A percentile compares a stretch with the other conserved stretches of the same genome.
phyloP scores from a whole-genome alignment of 2,113 vertebrate genomes.

The Neotragus pygmaeus region DNA sequence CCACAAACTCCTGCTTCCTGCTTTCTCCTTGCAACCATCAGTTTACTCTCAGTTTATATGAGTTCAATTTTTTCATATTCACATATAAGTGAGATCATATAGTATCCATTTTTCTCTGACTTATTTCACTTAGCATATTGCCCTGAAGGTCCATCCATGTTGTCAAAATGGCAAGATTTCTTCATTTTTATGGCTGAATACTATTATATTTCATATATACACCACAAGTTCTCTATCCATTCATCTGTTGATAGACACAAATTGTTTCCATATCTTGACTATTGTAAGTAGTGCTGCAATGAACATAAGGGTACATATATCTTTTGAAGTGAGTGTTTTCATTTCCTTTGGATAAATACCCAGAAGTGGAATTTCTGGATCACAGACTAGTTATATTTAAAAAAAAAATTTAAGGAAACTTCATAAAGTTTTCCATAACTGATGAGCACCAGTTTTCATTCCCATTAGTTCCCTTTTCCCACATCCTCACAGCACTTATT shows the following conservation, averaged over 20 bases:
- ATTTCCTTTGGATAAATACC: background rate
- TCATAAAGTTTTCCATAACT: background rate
- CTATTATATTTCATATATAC: background rate
- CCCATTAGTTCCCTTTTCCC: background rate
- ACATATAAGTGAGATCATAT: background rate
- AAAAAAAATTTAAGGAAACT: background rate
- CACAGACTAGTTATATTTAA: background rate
- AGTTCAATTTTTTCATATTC: background rate
- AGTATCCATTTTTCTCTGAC: background rate
- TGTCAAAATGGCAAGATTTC: background rate
- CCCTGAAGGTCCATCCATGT: background rate
- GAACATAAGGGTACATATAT: background rate
- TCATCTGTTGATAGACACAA: background rate
- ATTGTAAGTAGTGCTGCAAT: background rate
- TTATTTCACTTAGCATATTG: background rate
- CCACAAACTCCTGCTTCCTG: background rate
- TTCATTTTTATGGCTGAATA: background rate
- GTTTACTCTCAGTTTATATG: background rate
- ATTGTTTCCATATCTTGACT: background rate
- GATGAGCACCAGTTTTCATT: background rate
- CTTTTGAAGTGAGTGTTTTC: background rate
- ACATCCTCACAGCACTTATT: no score
- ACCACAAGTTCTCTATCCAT: background rate
- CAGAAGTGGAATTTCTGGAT: background rate
- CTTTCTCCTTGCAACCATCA: background rate